These are phyloP conservation scores for Stenichneumon culpator DNA, from an alignment of 2,888 invertebrate genomes.

Conservation along the genomic window DNA sequence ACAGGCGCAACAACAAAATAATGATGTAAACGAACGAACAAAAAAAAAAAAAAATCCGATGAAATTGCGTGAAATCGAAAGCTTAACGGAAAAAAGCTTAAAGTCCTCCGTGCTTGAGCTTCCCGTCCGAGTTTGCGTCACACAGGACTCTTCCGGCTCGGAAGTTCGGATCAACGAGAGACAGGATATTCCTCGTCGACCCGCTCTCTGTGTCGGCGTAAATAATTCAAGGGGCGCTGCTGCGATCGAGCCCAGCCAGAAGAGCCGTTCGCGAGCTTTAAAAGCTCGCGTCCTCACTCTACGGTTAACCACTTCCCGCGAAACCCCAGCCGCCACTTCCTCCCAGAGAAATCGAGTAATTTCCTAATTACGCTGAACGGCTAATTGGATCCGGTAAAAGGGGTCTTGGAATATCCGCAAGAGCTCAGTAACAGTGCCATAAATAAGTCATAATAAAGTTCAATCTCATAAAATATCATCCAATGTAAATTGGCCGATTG, in stretches of 20 bases:
- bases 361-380: conserved; percentile 24
- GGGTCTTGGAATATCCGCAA: not conserved
- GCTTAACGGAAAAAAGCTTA: not conserved
- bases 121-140: conserved; percentile 4
- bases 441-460: conserved; percentile 5
- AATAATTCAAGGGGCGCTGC: conserved; percentile 45
- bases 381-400: conserved; percentile 14
- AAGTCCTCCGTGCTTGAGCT: not conserved
- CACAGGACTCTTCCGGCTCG: conserved; percentile 13
- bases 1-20: not conserved
- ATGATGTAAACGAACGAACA: not conserved
- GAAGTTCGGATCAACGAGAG: conserved; percentile 19
- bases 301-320: conserved; percentile 17
- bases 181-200: conserved; percentile 42
- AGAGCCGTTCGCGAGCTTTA: not conserved
- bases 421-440: not conserved
- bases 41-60: not conserved
- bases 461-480: not conserved
- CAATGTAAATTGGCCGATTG: not conserved
- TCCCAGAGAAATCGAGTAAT: conserved; percentile 13
- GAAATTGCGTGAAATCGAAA: not conserved
- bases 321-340: not conserved
- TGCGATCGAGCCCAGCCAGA: not conserved
- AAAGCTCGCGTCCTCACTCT: conserved; percentile 14
- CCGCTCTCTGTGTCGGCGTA: conserved; percentile 23